These are phyloP conservation scores for Carduelis carduelis DNA, from an alignment of 2,797 vertebrate species.

Conservation along the genomic window DNA sequence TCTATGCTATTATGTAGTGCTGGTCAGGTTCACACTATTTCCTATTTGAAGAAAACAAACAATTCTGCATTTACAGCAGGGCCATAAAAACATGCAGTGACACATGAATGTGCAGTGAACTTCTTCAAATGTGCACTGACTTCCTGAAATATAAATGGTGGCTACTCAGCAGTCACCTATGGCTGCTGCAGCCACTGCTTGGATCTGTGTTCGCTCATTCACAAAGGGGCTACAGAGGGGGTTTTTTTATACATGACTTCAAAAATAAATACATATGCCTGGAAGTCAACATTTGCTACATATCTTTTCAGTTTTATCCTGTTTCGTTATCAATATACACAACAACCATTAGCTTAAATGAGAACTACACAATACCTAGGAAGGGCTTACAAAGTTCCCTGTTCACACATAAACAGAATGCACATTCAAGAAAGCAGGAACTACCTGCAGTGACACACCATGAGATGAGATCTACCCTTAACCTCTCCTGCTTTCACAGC, in stretches of 20 bases:
- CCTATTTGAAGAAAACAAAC: constrained; percentile 36
- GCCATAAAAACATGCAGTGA: constrained; percentile 57
- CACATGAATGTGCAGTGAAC: constrained; percentile 53
- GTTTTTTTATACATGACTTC: neutral
- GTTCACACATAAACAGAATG: neutral
- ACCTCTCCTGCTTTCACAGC: neutral
- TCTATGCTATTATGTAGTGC: neutral
- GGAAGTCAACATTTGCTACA: neutral
- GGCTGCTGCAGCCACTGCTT: neutral
- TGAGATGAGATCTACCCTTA: neutral
- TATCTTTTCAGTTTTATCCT: neutral
- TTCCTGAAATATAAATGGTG: constrained; percentile 11
- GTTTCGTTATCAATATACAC: neutral
- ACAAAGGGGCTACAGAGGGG: neutral
- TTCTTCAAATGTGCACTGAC: neutral
- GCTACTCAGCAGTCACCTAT: neutral
- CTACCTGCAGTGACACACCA: neutral
- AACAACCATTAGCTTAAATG: neutral
- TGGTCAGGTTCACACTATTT: constrained; percentile 21
- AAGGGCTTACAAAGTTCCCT: neutral
- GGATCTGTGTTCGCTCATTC: neutral
- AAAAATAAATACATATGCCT: neutral
- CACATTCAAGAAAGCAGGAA: neutral
- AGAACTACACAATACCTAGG: neutral
- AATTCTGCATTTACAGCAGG: constrained; percentile 46